Evolutionary conservation across 2,888 invertebrate species (phyloP).

Genomic region (Malachius bipustulatus): DNA sequence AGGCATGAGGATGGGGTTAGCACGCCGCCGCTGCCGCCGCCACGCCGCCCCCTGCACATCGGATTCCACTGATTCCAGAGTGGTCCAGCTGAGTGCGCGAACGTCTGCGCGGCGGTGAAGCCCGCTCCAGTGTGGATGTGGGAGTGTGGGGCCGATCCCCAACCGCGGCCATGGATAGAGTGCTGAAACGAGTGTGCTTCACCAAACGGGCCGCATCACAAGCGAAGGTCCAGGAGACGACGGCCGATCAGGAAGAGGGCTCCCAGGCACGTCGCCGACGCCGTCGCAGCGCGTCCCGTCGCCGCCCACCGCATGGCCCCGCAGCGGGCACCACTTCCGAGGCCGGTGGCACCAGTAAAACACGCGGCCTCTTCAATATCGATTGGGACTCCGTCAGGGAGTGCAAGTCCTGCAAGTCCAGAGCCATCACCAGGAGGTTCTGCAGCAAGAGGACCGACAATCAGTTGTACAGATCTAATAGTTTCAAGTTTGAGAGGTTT

Average conservation of each 20-base stretch:
- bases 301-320: constrained; percentile 26
- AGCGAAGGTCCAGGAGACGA: constrained; percentile 21
- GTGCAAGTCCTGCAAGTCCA: constrained; percentile 43
- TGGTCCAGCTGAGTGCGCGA: constrained; percentile 27
- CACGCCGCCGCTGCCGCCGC: no score
- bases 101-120: constrained; percentile 22
- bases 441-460: constrained; percentile 69
- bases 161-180: constrained; percentile 36
- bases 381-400: constrained; percentile 45
- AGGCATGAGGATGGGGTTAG: no score
- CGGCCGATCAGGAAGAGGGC: constrained; percentile 22
- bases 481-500: constrained; percentile 79
- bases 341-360: constrained; percentile 31
- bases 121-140: constrained; percentile 23
- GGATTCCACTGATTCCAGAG: no score
- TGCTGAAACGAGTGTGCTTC: constrained; percentile 36
- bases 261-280: constrained; percentile 25
- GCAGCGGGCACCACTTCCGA: no score
- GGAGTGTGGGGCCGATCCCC: constrained; percentile 26
- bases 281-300: constrained; percentile 31
- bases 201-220: constrained; percentile 32
- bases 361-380: constrained; percentile 37
- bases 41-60: no score
- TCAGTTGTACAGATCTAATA: constrained; percentile 75
- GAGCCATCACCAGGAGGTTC: constrained; percentile 56